Evolutionary conservation across 2,888 invertebrate species (phyloP), one percentile per base, ranked within the genome.

Genomic region (Elmis aenea): DNA sequence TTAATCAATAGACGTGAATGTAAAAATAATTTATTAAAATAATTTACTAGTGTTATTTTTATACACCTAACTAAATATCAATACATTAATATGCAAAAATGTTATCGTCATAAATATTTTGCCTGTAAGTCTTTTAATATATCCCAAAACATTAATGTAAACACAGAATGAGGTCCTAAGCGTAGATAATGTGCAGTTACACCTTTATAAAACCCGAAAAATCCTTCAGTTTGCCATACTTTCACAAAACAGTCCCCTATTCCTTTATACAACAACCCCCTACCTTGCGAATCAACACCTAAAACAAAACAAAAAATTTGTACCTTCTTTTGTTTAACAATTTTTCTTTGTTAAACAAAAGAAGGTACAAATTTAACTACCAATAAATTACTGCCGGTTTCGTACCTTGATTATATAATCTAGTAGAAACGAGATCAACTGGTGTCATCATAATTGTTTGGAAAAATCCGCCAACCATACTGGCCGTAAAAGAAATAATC

Each of bases 91-190:
- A 18, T 18, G n/a, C 18, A 18, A 5, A 18, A 18, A 18, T 18
- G 18, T 6, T 5, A 6, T 18, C 18, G 18, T 18, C 8, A 18
- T 18, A 6, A 5, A 18, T 18, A 18, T 8, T 18, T 18, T 18
- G 11, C 15, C 13, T 40, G 39, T 3, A 37, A 24, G 32, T 44
- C 37, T 15, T 44, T 44, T n/a, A 44, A 28, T 2, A 18, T 14
- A 26, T 92, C 91, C 83, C 93, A 95, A 62, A 94, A 88, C 13
- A 92, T 79, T 27, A 95, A 70, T 45, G 87, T 82, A 1, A 95
- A 66, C 1, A 92, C 83, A 0, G 91, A 87, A 60, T 95, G 94
- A 0, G 94, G 94, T 0, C 89, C 94, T 24, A 93, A 75, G 41
- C 95, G 73, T 52, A 93, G 69, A 68, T 92, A 92, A 52, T 87